Percentiles rank a stretch among this genome's conserved stretches.
Evolutionary conservation across 2,797 vertebrate genomes (phyloP).

Genomic region (Antennarius maculatus): DNA sequence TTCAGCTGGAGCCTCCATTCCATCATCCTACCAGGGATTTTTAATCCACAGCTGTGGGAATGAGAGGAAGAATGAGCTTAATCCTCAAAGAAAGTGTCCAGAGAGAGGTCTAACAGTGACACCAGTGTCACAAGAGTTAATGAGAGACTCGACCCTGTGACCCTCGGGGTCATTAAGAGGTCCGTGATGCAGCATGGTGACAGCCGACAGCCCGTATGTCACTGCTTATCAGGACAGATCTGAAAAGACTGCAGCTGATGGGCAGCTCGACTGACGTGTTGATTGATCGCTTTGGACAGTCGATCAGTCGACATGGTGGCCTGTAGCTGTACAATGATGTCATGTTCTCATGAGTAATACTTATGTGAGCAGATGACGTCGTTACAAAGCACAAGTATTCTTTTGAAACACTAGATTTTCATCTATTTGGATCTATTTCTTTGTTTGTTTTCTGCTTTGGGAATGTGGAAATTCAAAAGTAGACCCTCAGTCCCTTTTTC

Average conservation of each 20-base stretch:
- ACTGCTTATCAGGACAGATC: constrained; percentile 34
- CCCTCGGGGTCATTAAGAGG: constrained; percentile 57
- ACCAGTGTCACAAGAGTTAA: constrained; percentile 49
- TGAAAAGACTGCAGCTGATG: constrained; percentile 47
- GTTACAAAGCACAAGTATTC: neutral
- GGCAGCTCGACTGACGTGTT: constrained; percentile 40
- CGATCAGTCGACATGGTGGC: constrained; percentile 21
- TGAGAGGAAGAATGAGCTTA: constrained; percentile 23
- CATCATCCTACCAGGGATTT: constrained; percentile 11
- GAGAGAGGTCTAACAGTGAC: constrained; percentile 35
- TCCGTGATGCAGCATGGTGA: constrained; percentile 48
- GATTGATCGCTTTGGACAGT: constrained; percentile 43
- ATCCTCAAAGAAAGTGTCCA: constrained; percentile 32
- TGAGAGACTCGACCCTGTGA: constrained; percentile 62
- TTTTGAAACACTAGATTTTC: neutral
- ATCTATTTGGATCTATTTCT: constrained; percentile 13
- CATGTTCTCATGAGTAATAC: constrained; percentile 43
- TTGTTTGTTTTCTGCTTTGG: constrained; percentile 72
- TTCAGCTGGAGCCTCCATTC: constrained; percentile 7
- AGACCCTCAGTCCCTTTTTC: constrained; percentile 64
- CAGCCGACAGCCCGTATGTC: constrained; percentile 51
- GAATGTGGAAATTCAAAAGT: constrained; percentile 68
- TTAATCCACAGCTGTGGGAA: constrained; percentile 17
- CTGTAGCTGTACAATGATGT: neutral
- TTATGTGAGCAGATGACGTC: constrained; percentile 45